Evolutionary conservation across 2,888 invertebrate species (phyloP), one percentile per base, ranked within the genome.

Genomic region (Eutolmus rufibarbis): DNA sequence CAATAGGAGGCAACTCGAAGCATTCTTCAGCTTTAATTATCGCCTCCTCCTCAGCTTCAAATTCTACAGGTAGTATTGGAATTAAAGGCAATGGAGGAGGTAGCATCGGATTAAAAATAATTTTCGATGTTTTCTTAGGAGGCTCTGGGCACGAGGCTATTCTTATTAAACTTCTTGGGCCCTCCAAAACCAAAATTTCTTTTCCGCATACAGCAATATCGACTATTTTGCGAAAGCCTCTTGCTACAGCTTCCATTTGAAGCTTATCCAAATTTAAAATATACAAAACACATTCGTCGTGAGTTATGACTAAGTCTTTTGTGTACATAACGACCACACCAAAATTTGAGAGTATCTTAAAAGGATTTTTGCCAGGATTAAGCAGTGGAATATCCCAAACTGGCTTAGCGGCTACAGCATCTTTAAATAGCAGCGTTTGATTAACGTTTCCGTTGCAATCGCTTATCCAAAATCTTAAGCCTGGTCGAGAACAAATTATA

Each of bases 381-480:
- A 96, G 93, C 2, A 96, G 93, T 88, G 95, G 95, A 46, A 96
- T 96, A 90, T 96, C 95, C 78, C 95, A 94, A 0, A 94, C 91
- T 7, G 94, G 94, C 90, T 94, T 94, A 0, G 92, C 91, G 23
- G 94, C 93, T n/a, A 92, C 90, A 2, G 91, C 90, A 14, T 92
- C 97, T 94, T 97, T 97, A 91, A 97, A 97, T 34, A 98, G 94
- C 77, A 97, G 93, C 0, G 98, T 98, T 92, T 96, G 96, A 86
- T 95, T 94, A n/a, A 98, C 98, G 89, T 94, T 94, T 0, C 98
- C 98, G 46, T 93, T 91, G 31, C 93, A 91, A 92, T 96, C 95
- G 0, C 97, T 95, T 87, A 96, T 94, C 98, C 98, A 98, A 90
- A 98, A 93, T 57, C 98, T 94, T 88, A 96, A 93, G 8, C 97